A percentile compares a stretch with the other conserved stretches of the same genome.
Conservation (phyloP, 2,113 vertebrate genomes). For the Entomyzon cyanotis region DNA sequence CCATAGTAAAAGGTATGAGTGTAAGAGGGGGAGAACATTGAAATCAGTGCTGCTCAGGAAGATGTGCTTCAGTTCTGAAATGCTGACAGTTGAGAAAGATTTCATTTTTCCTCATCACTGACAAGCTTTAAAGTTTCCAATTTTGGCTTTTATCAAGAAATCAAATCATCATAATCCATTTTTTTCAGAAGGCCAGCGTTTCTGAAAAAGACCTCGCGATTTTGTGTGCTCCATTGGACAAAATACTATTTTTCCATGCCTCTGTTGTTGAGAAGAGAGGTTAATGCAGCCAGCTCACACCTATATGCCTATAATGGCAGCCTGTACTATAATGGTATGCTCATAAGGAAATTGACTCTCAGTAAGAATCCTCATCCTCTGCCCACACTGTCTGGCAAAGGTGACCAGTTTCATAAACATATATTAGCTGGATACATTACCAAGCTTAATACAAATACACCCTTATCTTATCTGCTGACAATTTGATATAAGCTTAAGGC, state of each 20-base stretch:
- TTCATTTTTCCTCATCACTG: conserved; percentile 56
- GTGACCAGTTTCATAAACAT: background rate
- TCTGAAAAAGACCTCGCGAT: background rate
- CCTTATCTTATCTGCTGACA: background rate
- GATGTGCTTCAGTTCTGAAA: conserved; percentile 1
- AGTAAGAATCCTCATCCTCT: background rate
- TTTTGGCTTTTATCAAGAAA: conserved; percentile 43
- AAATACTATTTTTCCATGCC: background rate
- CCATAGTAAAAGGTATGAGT: conserved; percentile 10
- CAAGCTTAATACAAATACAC: background rate
- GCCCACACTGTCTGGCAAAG: background rate
- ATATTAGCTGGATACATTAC: background rate
- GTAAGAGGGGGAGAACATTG: background rate
- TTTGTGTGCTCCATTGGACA: background rate
- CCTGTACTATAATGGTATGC: fast-evolving
- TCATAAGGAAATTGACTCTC: background rate
- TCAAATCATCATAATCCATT: background rate
- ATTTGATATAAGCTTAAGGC: background rate
- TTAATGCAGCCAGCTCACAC: background rate
- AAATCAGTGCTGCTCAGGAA: conserved; percentile 15
- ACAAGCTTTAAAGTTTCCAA: conserved; percentile 36
- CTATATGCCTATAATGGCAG: background rate
- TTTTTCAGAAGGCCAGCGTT: background rate
- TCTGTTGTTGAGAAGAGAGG: background rate
- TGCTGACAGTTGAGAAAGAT: conserved; percentile 36